phyloP scores from a whole-genome alignment of 1,140 invertebrate genomes.

The Microvelia longipes region DNA sequence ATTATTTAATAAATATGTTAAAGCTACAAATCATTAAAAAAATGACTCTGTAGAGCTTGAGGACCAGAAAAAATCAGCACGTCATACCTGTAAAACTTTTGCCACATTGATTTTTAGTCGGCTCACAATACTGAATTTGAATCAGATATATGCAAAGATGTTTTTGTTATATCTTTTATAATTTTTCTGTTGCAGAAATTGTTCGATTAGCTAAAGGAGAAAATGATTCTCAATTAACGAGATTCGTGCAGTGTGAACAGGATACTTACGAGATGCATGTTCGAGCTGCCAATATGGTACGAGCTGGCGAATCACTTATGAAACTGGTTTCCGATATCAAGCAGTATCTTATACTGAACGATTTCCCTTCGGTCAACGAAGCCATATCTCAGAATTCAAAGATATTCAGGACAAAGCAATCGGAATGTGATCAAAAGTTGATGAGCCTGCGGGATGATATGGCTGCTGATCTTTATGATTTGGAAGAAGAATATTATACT shows the following conservation, averaged over 20 bases:
- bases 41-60: too few species aligned
- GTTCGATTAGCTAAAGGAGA: conserved; percentile 86
- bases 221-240: conserved; percentile 70
- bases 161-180: too few species aligned
- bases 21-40: too few species aligned
- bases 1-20: too few species aligned
- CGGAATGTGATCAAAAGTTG: conserved; percentile 83
- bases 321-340: conserved; percentile 93
- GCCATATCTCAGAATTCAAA: conserved; percentile 83
- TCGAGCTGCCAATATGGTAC: conserved; percentile 78
- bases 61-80: too few species aligned
- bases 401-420: conserved; percentile 72
- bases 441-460: conserved; percentile 85
- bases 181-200: conserved; percentile 53
- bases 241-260: conserved; percentile 82
- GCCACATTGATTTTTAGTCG: too few species aligned
- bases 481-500: conserved; percentile 96
- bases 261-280: conserved; percentile 96
- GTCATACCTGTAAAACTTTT: too few species aligned
- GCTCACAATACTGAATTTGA: too few species aligned
- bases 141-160: too few species aligned
- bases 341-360: conserved; percentile 90
- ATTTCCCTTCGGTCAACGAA: conserved; percentile 93
- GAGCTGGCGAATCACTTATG: conserved; percentile 89
- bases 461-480: conserved; percentile 83